Evolutionary conservation across 2,797 vertebrate genomes (phyloP).

Genomic region (Leucoraja ocellata): DNA sequence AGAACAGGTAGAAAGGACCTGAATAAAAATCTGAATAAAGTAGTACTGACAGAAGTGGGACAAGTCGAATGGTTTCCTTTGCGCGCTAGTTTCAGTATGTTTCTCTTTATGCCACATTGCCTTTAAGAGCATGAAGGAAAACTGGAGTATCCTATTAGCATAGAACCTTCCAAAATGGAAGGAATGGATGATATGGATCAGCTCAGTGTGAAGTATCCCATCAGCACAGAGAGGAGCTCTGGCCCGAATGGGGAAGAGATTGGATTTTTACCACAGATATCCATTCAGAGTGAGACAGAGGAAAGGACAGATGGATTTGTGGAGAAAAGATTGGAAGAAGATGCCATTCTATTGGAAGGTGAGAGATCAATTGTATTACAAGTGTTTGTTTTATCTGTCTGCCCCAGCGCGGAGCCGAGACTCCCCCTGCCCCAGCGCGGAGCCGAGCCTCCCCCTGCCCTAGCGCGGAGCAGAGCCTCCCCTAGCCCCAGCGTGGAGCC

Average conservation of each 20-base stretch:
- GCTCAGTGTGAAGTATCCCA: neutral
- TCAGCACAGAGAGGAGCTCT: neutral
- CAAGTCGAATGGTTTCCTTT: neutral
- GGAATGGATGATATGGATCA: neutral
- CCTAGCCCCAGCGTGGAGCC: neutral
- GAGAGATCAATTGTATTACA: neutral
- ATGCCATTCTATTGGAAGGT: neutral
- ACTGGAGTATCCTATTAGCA: too few relatives aligned
- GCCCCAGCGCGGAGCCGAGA: neutral
- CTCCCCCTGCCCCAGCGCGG: neutral
- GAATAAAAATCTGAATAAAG: conserved; percentile 50
- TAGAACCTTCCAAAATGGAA: neutral
- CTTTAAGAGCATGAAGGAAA: neutral
- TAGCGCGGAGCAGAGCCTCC: too few relatives aligned
- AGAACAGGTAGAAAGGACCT: conserved; percentile 43
- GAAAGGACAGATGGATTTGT: neutral
- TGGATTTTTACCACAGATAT: neutral
- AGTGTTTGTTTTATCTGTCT: neutral
- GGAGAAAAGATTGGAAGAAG: neutral
- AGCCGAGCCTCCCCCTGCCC: neutral
- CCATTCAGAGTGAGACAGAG: neutral
- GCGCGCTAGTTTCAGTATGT: neutral
- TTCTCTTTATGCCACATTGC: neutral
- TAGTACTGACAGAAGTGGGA: conserved; percentile 42
- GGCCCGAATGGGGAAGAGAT: neutral